phyloP scores from a whole-genome alignment of 1,140 invertebrate genomes.

The Zaprionus vittiger region DNA sequence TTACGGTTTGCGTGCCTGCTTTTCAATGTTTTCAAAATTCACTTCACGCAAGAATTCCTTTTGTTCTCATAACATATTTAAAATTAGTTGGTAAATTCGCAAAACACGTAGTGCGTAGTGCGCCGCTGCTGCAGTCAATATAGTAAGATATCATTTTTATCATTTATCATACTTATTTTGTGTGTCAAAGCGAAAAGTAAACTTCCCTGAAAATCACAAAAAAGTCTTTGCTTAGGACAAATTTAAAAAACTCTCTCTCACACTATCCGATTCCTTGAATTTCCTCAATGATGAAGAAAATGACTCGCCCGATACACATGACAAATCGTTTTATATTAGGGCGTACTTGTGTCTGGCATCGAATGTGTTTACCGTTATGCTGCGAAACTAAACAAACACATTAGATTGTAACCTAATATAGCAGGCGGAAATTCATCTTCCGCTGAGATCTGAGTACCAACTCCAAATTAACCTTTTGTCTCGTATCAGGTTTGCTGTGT shows the following conservation, averaged over 20 bases:
- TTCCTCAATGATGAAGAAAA: slow-evolving; percentile 38
- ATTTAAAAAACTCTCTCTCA: slow-evolving; percentile 12
- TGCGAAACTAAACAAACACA: slow-evolving; percentile 36
- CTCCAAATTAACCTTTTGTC: slow-evolving; percentile 14
- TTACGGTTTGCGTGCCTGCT: slow-evolving; percentile 47
- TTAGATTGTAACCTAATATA: slow-evolving; percentile 34
- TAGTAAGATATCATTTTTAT: slow-evolving; percentile 4
- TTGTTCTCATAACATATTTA: slow-evolving; percentile 62
- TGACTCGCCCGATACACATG: slow-evolving; percentile 20
- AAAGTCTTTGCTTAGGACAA: slow-evolving; percentile 1
- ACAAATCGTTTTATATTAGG: slow-evolving; percentile 41
- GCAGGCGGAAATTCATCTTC: slow-evolving; percentile 22
- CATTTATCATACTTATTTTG: slow-evolving; percentile 12
- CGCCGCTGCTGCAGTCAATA: slow-evolving; percentile 1
- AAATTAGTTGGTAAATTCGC: slow-evolving; percentile 51
- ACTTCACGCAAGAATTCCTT: slow-evolving; percentile 61
- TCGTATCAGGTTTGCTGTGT: not conserved
- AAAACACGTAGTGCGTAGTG: slow-evolving; percentile 4
- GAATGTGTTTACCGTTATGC: slow-evolving; percentile 28
- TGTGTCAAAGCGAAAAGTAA: not conserved
- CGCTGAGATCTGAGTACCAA: slow-evolving; percentile 5
- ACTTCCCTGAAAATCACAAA: not conserved
- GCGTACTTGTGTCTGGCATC: slow-evolving; percentile 1
- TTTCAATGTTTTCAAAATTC: slow-evolving; percentile 55
- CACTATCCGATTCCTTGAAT: slow-evolving; percentile 15